Conservation (phyloP, 2,113 vertebrate genomes). For the Dipodomys stephensi region DNA sequence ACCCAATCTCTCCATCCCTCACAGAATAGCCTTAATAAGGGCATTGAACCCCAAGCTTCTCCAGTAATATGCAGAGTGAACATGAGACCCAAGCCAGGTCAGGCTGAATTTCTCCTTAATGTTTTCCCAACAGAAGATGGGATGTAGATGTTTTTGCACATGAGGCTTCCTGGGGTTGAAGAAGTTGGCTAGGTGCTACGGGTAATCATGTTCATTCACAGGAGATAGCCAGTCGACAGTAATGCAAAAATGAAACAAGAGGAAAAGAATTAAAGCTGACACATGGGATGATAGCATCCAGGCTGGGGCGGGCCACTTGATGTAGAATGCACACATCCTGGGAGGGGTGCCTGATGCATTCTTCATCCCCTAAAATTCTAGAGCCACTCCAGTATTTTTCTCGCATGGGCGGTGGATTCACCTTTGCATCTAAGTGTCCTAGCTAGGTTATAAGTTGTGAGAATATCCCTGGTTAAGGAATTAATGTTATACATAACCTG, state of each 20-base stretch:
- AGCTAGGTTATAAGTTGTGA: background rate
- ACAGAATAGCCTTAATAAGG: background rate
- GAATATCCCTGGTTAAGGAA: background rate
- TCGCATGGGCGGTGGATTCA: background rate
- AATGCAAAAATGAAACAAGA: conserved; percentile 6
- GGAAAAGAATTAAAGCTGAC: background rate
- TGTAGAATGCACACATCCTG: background rate
- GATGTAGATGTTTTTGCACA: background rate
- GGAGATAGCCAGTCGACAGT: background rate
- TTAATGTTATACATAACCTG: background rate
- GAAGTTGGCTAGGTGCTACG: background rate
- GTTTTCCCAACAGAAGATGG: background rate
- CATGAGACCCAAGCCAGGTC: background rate
- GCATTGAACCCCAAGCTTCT: background rate
- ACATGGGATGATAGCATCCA: background rate
- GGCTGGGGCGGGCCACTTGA: background rate
- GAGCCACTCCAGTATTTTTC: background rate
- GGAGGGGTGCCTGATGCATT: background rate
- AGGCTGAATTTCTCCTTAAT: background rate
- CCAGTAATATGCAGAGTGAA: background rate
- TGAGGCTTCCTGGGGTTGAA: background rate
- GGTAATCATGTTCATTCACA: background rate
- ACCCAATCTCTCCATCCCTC: background rate
- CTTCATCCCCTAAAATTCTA: background rate
- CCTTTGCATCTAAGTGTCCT: background rate